phyloP scores from a whole-genome alignment of 1,140 invertebrate genomes.

The Brachionus angularis region DNA sequence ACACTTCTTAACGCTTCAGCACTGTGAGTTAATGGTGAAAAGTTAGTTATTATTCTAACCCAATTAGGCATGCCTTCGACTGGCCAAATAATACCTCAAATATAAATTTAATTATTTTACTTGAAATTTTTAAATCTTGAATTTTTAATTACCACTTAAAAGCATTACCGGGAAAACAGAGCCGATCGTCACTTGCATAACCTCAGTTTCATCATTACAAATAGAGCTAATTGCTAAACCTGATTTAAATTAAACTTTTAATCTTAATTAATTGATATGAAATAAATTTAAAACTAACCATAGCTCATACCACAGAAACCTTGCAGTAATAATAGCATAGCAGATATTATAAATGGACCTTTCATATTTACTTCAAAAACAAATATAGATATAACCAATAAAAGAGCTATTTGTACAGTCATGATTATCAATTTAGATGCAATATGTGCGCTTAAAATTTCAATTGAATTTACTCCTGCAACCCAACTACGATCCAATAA shows the following conservation, averaged over 20 bases:
- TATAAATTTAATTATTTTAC: slow-evolving; percentile 60
- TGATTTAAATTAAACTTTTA: background rate
- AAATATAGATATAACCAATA: slow-evolving; percentile 76
- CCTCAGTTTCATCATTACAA: slow-evolving; percentile 71
- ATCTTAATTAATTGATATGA: slow-evolving; percentile 28
- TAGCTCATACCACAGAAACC: slow-evolving; percentile 89
- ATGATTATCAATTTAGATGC: slow-evolving; percentile 87
- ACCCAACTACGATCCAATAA: slow-evolving; percentile 51
- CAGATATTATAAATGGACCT: slow-evolving; percentile 71
- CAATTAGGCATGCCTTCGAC: slow-evolving; percentile 83
- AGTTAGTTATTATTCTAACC: slow-evolving; percentile 73
- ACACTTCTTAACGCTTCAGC: slow-evolving; percentile 82
- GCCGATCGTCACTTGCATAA: slow-evolving; percentile 84
- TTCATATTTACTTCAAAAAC: slow-evolving; percentile 64
- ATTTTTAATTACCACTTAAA: too few species aligned
- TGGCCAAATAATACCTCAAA: slow-evolving; percentile 86
- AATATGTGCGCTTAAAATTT: slow-evolving; percentile 85
- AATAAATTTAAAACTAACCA: too few species aligned
- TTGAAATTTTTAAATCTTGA: background rate
- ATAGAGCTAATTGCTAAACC: slow-evolving; percentile 11
- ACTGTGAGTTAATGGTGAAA: slow-evolving; percentile 81
- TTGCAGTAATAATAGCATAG: slow-evolving; percentile 69
- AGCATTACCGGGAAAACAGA: slow-evolving; percentile 86
- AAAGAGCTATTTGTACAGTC: slow-evolving; percentile 79
- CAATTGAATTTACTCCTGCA: slow-evolving; percentile 73